Conservation (phyloP, 2,888 invertebrate genomes). For the Hartigia nigra region DNA sequence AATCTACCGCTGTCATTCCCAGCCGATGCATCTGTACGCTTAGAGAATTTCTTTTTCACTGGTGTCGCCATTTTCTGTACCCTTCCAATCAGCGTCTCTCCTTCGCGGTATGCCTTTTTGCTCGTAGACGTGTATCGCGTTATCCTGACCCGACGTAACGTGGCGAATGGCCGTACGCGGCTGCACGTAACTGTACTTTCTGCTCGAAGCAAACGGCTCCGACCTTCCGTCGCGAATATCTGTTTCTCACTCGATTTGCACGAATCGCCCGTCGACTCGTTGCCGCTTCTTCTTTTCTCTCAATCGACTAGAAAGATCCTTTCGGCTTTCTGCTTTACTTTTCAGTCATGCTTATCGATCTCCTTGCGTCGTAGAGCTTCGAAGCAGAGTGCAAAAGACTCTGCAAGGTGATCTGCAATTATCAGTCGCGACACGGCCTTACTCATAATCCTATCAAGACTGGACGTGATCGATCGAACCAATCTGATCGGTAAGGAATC, state of each 20-base stretch:
- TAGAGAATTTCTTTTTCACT: background rate
- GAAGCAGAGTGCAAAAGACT: background rate
- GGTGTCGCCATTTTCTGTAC: background rate
- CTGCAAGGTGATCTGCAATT: background rate
- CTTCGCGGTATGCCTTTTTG: background rate
- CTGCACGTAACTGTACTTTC: conserved; percentile 37
- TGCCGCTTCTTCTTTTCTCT: background rate
- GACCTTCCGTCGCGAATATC: conserved; percentile 5
- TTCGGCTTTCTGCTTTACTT: background rate
- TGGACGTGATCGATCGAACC: conserved; percentile 1
- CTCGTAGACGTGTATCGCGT: conserved; percentile 27
- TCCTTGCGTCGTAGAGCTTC: background rate
- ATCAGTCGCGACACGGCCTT: background rate
- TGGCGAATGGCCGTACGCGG: conserved; percentile 18
- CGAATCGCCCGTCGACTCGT: background rate
- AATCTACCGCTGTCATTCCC: background rate
- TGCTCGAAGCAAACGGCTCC: conserved; percentile 17
- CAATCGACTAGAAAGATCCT: background rate
- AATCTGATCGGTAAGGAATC: background rate
- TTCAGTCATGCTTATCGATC: background rate
- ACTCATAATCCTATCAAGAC: background rate
- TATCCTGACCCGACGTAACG: conserved; percentile 37
- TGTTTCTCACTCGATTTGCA: background rate
- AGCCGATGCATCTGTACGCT: background rate
- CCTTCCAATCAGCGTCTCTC: background rate